Percentiles rank a stretch among this genome's conserved stretches.
Evolutionary conservation across 2,888 invertebrate genomes (phyloP).

Genomic region (Stenchaetothrips biformis): DNA sequence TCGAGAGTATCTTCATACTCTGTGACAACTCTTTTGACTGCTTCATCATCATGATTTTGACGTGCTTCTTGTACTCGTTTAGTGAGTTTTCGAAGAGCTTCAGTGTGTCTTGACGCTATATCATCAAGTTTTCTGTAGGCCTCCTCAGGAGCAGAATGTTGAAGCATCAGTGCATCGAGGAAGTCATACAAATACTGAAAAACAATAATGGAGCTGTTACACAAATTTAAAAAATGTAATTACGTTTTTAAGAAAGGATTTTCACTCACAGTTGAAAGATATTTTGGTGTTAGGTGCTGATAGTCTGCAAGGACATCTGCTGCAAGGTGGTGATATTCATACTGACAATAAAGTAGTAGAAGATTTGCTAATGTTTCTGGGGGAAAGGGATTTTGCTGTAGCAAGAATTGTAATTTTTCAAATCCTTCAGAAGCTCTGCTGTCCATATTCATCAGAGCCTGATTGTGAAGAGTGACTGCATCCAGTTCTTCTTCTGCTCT

Average conservation of each 20-base stretch:
- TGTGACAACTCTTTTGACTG: conserved; percentile 81
- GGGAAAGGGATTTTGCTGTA: conserved; percentile 94
- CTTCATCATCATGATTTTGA: conserved; percentile 77
- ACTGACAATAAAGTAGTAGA: conserved; percentile 89
- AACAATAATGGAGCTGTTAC: conserved; percentile 18
- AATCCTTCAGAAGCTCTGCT: conserved; percentile 86
- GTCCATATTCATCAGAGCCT: conserved; percentile 88
- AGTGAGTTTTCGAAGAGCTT: conserved; percentile 81
- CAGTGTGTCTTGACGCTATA: conserved; percentile 84
- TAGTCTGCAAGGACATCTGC: conserved; percentile 98
- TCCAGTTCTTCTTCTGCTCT: conserved; percentile 95
- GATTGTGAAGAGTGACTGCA: conserved; percentile 95
- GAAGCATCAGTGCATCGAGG: conserved; percentile 92
- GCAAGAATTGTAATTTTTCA: conserved; percentile 86
- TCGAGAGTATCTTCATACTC: conserved; percentile 89
- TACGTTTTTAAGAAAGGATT: background rate
- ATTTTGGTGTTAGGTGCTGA: conserved; percentile 92
- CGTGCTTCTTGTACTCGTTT: conserved; percentile 92
- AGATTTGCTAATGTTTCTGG: conserved; percentile 97
- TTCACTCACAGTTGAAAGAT: conserved; percentile 70
- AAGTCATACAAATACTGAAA: conserved; percentile 85
- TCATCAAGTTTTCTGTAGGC: conserved; percentile 95
- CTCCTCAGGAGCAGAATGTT: conserved; percentile 94
- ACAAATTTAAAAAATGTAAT: conserved; percentile 24
- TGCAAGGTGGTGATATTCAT: conserved; percentile 95